Evolutionary conservation across 2,113 vertebrate species (phyloP), one percentile per base, ranked within the genome.

Genomic region (Struthidea cinerea): DNA sequence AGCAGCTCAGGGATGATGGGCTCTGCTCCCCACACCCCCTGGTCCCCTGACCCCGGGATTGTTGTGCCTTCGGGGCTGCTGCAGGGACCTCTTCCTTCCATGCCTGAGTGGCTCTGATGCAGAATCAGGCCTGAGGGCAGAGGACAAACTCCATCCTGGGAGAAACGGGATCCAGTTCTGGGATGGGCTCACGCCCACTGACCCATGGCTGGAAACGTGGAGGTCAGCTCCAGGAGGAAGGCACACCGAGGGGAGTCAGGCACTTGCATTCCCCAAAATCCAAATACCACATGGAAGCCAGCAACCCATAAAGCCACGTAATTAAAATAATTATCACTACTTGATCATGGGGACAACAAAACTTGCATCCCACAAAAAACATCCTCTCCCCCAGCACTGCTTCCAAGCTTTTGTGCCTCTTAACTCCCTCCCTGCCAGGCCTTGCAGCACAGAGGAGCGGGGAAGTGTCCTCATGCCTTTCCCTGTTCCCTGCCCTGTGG

Each of bases 121-220:
- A 41, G 32, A 28, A 27, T 6, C 22, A 46, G 16, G 11, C 28
- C 22, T 57, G 68, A 81, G 55, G 13, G n/a, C 14, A 39, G 26
- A 46, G 55, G 10, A 46, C 16, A 61, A 70, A 37, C 19, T 24
- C 60, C 10, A 3, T 13, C 13, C 60, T 24, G 30, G 28, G 47
- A 87, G 67, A 65, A 70, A 42, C 0, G 2, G 14, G 39, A 30
- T 83, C 7, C 33, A 32, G 10, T 16, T 47, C 35, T 42, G 41
- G 11, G 14, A 23, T 39, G 28, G 60, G n/a, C 46, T 65, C 4
- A 0, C 30, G 7, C 13, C 32, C 22, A 12, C 7, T 23, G 27
- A 23, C n/a, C 46, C 39, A 13, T 0, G 9, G 16, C 46, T 74
- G 32, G 59, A 39, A 68, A 52, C 0, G 1, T 7, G 37, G 16